These are phyloP conservation scores for Acropternis orthonyx DNA, from an alignment of 2,797 vertebrate genomes.

Conservation along the genomic window DNA sequence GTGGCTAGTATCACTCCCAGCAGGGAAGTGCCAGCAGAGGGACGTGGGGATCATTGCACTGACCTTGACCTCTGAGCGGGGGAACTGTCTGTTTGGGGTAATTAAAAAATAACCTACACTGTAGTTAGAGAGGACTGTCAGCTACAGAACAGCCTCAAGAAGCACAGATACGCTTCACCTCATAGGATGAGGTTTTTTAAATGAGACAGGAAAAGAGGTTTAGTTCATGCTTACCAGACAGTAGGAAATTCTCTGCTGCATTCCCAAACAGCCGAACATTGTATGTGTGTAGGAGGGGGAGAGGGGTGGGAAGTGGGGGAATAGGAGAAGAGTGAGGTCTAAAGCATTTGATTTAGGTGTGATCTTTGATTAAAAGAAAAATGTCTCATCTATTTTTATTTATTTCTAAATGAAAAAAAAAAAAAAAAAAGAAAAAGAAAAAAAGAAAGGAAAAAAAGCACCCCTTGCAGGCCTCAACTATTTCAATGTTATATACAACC, in stretches of 20 bases:
- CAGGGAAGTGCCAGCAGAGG: not conserved
- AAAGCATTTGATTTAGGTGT: slow-evolving; percentile 25
- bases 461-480: not conserved
- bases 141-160: not conserved
- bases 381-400: slow-evolving; percentile 50
- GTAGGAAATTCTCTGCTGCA: slow-evolving; percentile 30
- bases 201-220: not conserved
- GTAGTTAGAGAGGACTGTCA: not conserved
- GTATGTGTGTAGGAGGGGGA: not conserved
- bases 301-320: not conserved
- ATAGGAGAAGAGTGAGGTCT: not conserved
- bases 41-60: not conserved
- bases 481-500: slow-evolving; percentile 10
- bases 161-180: not conserved
- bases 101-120: not conserved
- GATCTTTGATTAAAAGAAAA: slow-evolving; percentile 46
- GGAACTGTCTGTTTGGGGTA: not conserved
- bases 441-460: not conserved
- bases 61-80: slow-evolving; percentile 22
- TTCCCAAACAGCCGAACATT: slow-evolving; percentile 25
- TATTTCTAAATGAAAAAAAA: not conserved
- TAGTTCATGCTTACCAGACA: not conserved
- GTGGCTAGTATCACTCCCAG: slow-evolving; percentile 43
- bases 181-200: not conserved
- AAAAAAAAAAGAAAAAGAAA: not conserved